Evolutionary conservation across 2,888 invertebrate species (phyloP).

Genomic region (Rhimphoctona megacephalus): DNA sequence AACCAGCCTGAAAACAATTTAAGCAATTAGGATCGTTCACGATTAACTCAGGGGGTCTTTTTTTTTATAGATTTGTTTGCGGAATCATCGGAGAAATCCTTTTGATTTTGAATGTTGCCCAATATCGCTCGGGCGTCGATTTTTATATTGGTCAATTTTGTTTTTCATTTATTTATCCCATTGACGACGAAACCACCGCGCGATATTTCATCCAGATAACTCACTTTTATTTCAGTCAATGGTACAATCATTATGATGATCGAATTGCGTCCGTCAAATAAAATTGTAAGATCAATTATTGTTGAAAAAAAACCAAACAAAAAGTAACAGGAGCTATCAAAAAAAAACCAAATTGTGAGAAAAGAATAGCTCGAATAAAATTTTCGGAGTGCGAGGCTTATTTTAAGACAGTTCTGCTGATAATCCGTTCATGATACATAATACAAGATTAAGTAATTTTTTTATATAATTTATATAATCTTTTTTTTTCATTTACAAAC

Average conservation of each 20-base stretch:
- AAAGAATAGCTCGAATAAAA: conserved; percentile 47
- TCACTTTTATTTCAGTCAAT: conserved; percentile 17
- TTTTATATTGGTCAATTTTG: conserved; percentile 11
- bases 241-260: conserved; percentile 14
- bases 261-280: conserved; percentile 34
- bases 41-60: background rate
- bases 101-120: conserved; percentile 47
- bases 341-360: conserved; percentile 53
- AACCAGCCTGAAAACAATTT: conserved; percentile 80
- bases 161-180: conserved; percentile 21
- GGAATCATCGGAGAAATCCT: conserved; percentile 13
- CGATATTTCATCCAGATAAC: background rate
- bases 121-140: conserved; percentile 19
- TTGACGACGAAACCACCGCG: background rate
- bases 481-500: no score
- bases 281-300: conserved; percentile 49
- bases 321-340: conserved; percentile 58
- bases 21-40: conserved; percentile 71
- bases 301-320: conserved; percentile 35
- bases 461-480: no score
- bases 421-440: background rate
- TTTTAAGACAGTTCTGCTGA: conserved; percentile 19
- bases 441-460: no score
- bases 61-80: background rate
- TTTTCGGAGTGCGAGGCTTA: conserved; percentile 48